Evolutionary conservation across 2,888 invertebrate genomes (phyloP), one percentile per base, ranked within the genome.

Genomic region (Hirtodrosophila trivittata): DNA sequence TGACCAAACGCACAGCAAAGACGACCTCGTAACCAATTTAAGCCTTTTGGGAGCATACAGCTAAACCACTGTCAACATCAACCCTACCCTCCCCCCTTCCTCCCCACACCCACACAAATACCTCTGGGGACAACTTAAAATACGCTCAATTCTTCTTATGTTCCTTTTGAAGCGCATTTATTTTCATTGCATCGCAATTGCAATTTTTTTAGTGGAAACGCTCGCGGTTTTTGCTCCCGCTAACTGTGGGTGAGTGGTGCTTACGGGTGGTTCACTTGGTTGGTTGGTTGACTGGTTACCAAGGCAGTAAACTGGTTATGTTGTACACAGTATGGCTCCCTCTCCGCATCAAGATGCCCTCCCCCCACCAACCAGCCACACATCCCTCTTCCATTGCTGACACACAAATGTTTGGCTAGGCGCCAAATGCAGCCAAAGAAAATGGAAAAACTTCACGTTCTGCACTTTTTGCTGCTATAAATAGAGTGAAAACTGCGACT

Each of bases 401-500:
- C 57, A 57, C 73, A 67, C 47, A 68, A 58, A 68, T 74, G 66
- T 74, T 72, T 83, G 82, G 83, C 76, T 50, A 46, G 64, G 58
- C 73, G 85, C 86, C 84, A 83, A 83, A 75, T 70, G 69, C 65
- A 57, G 62, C 54, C 26, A 52, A 65, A 66, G 38, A 60, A 41
- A 63, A 55, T 55, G 55, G 57, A 64, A 76, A 70, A 66, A 62
- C 66, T 81, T 69, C 54, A 47, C 65, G 76, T 77, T 80, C 74
- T 67, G 49, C 75, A 50, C 54, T 73, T 51, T 46, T 16, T 72
- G 51, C 55, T 62, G 65, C 75, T 86, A 83, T 75, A 86, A 86
- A 86, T 86, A 83, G 80, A 77, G 77, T 68, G 69, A 83, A 86
- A 82, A 86, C 52, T 66, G 65, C 64, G 62, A 49, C 62, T 42